phyloP scores from a whole-genome alignment of 2,888 invertebrate genomes.

The Aspidiotus destructor region DNA sequence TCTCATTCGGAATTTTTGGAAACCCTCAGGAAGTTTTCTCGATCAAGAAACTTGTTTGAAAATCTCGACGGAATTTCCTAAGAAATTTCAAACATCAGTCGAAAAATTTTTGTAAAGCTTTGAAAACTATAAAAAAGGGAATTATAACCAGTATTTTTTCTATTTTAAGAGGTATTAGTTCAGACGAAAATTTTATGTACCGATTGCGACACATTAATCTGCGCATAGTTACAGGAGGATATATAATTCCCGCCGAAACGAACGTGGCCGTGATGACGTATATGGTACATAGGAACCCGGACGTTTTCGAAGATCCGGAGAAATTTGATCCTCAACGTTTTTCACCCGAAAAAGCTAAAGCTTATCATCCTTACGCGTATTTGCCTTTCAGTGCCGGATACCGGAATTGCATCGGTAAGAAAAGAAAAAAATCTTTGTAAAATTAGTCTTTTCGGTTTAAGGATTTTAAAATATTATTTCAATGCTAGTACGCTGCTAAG shows the following conservation, averaged over 20 bases:
- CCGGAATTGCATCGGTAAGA: conserved; percentile 43
- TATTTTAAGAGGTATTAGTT: too few species aligned
- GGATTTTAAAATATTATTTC: neutral
- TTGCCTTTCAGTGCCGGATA: conserved; percentile 46
- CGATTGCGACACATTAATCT: too few species aligned
- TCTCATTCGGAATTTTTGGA: too few species aligned
- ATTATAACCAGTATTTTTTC: too few species aligned
- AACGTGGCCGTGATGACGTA: conserved; percentile 37
- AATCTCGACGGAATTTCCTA: too few species aligned
- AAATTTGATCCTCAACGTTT: conserved; percentile 45
- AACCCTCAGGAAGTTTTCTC: too few species aligned
- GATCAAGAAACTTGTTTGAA: too few species aligned
- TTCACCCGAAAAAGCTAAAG: conserved; percentile 41
- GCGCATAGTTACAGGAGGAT: conserved; percentile 21
- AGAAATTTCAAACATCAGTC: too few species aligned
- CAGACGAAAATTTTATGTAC: too few species aligned
- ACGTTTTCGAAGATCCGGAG: conserved; percentile 44
- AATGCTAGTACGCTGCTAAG: too few species aligned
- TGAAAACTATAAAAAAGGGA: too few species aligned
- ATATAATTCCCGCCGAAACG: conserved; percentile 37
- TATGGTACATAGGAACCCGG: conserved; percentile 41
- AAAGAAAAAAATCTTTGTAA: neutral
- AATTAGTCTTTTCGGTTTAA: neutral
- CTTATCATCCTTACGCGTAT: conserved; percentile 44
- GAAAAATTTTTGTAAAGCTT: too few species aligned